Evolutionary conservation across 2,888 invertebrate genomes (phyloP), one percentile per base, ranked within the genome.

Genomic region (Acrocyrtus sp.): DNA sequence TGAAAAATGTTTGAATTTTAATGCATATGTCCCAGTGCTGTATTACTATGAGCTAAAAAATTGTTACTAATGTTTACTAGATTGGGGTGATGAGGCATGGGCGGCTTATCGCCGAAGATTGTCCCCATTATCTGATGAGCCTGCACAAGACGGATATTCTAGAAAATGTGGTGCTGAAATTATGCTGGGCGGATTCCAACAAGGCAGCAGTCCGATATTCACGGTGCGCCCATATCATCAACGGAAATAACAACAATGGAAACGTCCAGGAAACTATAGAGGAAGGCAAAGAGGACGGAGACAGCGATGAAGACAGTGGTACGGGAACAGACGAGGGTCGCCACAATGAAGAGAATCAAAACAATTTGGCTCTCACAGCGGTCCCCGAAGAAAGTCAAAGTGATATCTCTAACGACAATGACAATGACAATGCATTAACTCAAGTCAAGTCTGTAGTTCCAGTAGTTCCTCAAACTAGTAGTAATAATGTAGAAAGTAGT

Each of bases 41-140:
- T n/a, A n/a, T n/a, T n/a, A n/a, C n/a, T n/a, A n/a, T n/a, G n/a
- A n/a, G n/a, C n/a, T n/a, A n/a, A n/a, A n/a, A n/a, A n/a, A n/a
- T n/a, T n/a, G n/a, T n/a, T n/a, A n/a, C n/a, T 15, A 34, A 19
- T 47, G 53, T 34, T 54, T n/a, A 63, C 10, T 21, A 77, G 77
- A 70, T 77, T 66, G 78, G 78, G 8, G 50, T 78, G 1, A 78
- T 78, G 78, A 34, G 78, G 53, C 72, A 78, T 34, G 76, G 76
- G 4, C 57, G 65, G 1, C 39, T 78, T 0, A 45, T 78, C 0
- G 69, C 58, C 1, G 78, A 78, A 65, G 72, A 72, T 27, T 66
- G 72, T n/a, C 78, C 78, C 2, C 1, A 47, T 3, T 22, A 10
- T 5, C 53, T 78, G 4, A 41, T 78, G 26, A 34, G 24, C 2